Evolutionary conservation across 2,888 invertebrate species (phyloP).

Genomic region (Iselma pallidipennis): DNA sequence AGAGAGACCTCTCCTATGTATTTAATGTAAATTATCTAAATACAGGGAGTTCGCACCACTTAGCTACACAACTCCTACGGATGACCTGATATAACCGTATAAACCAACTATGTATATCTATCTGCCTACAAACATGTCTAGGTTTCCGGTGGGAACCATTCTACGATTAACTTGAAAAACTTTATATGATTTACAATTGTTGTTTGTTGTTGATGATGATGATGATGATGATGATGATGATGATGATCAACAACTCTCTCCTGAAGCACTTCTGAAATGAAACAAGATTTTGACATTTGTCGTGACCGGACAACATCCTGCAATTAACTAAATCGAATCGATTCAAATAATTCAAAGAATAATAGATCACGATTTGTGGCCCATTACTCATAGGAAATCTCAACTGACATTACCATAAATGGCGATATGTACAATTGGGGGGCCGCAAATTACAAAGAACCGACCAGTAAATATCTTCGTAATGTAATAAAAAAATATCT

Average conservation of each 20-base stretch:
- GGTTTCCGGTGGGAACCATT: slow-evolving; percentile 25
- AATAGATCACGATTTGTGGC: slow-evolving; percentile 5
- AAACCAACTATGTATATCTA: slow-evolving; percentile 10
- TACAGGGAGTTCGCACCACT: slow-evolving; percentile 26
- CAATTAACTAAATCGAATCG: slow-evolving; percentile 10
- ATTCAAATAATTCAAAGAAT: slow-evolving; percentile 15
- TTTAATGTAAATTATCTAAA: slow-evolving; percentile 27
- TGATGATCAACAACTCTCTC: neutral
- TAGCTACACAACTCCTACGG: slow-evolving; percentile 20
- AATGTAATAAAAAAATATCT: too few relatives aligned
- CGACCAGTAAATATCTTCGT: too few relatives aligned
- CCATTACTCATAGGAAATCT: slow-evolving; percentile 12
- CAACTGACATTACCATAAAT: neutral
- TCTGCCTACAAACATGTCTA: slow-evolving; percentile 24
- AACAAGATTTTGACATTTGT: slow-evolving; percentile 18
- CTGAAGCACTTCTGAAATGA: slow-evolving; percentile 14
- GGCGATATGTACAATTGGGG: too few relatives aligned
- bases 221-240: neutral
- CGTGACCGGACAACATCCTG: slow-evolving; percentile 11
- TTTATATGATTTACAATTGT: slow-evolving; percentile 12
- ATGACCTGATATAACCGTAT: slow-evolving; percentile 25
- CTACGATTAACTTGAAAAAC: slow-evolving; percentile 5
- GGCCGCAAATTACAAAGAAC: too few relatives aligned
- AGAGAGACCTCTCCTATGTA: slow-evolving; percentile 13
- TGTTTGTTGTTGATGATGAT: too few relatives aligned